A percentile compares a stretch with the other conserved stretches of the same genome.
Conservation (phyloP, 2,113 vertebrate genomes). For the Corvus hawaiiensis region DNA sequence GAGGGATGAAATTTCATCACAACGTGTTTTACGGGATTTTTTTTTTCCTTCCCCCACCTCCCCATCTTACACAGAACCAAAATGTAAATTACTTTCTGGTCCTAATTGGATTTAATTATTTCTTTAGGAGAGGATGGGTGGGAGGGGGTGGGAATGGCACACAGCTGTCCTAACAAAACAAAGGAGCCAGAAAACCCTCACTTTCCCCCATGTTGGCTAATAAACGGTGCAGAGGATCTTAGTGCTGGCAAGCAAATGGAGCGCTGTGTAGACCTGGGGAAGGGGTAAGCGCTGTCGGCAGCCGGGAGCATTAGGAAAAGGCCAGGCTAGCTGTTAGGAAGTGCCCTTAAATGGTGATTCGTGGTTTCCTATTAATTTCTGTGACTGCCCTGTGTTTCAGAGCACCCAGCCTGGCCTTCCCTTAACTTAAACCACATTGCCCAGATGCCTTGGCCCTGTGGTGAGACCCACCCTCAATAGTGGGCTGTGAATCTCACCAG, state of each 20-base stretch:
- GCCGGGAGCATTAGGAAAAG: neutral
- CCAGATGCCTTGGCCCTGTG: accelerated
- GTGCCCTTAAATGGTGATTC: neutral
- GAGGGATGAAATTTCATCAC: conserved; percentile 60
- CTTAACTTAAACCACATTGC: neutral
- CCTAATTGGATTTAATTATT: conserved; percentile 81
- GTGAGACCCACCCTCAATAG: accelerated
- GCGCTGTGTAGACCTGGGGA: neutral
- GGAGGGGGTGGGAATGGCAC: conserved; percentile 65
- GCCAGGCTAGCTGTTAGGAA: neutral
- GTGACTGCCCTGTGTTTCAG: neutral
- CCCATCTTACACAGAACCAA: conserved; percentile 66
- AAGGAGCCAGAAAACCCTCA: conserved; percentile 59
- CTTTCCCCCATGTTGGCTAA: conserved; percentile 36
- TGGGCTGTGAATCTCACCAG: accelerated
- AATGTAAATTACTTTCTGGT: conserved; percentile 80
- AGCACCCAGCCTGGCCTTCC: neutral
- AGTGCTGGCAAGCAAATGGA: conserved; percentile 20
- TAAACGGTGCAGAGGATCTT: neutral
- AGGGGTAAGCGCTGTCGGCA: neutral
- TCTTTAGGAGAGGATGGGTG: conserved; percentile 52
- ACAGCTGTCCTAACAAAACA: conserved; percentile 63
- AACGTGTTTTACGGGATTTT: neutral
- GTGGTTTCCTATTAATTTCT: neutral
- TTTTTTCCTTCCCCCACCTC: neutral